Percentiles rank a stretch among this genome's conserved stretches.
Conservation (phyloP, 2,888 invertebrate genomes). For the Leptothorax acervorum region DNA sequence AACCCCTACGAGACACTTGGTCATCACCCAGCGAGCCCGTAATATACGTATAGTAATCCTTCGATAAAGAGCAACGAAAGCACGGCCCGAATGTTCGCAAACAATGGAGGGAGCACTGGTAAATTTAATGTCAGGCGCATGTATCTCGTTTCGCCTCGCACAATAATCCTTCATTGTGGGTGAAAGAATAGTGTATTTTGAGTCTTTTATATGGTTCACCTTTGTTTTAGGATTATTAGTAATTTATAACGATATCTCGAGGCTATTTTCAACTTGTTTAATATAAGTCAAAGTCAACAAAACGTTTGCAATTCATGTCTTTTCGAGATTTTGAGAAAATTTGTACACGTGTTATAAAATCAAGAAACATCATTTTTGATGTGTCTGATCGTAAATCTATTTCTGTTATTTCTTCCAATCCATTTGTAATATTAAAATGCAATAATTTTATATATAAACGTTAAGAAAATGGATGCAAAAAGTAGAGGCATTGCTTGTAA, state of each 20-base stretch:
- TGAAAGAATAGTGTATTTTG: neutral
- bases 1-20: constrained; percentile 8
- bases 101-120: neutral
- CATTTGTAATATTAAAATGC: constrained; percentile 8
- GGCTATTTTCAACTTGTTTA: neutral
- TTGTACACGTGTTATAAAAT: neutral
- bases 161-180: neutral
- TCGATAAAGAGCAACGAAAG: neutral
- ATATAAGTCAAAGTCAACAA: neutral
- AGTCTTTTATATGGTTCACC: neutral
- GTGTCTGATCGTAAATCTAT: neutral
- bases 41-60: constrained; percentile 3
- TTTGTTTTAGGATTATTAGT: neutral
- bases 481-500: neutral
- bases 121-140: neutral
- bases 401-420: neutral
- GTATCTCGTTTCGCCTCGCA: neutral
- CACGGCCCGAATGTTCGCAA: neutral
- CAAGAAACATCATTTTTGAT: neutral
- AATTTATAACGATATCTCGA: neutral
- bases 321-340: neutral
- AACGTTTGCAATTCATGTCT: neutral
- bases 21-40: neutral
- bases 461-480: neutral
- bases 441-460: neutral